Conservation (phyloP, 1,140 invertebrate genomes). For the Harpegnathos saltator region DNA sequence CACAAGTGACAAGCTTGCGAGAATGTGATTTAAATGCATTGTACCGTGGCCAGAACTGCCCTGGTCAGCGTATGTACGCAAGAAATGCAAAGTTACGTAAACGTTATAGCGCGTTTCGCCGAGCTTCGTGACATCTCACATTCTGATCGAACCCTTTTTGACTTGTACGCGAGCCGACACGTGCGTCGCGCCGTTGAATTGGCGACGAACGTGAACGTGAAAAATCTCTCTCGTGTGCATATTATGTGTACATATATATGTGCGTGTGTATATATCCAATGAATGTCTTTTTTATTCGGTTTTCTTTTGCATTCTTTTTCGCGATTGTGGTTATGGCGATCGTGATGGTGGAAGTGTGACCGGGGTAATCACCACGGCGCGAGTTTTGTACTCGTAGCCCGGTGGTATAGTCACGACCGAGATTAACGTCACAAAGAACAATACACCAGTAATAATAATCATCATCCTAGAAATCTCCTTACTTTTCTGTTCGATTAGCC, state of each 20-base stretch:
- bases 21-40: slow-evolving; percentile 68
- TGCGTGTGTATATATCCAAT: slow-evolving; percentile 7
- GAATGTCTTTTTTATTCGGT: slow-evolving; percentile 2
- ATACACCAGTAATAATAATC: slow-evolving; percentile 86
- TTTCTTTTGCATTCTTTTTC: not conserved
- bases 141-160: slow-evolving; percentile 42
- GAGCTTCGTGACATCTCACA: slow-evolving; percentile 65
- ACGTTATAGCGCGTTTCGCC: slow-evolving; percentile 55
- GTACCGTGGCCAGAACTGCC: slow-evolving; percentile 61
- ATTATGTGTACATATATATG: no score
- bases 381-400: slow-evolving; percentile 83
- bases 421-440: slow-evolving; percentile 86
- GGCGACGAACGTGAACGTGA: not conserved
- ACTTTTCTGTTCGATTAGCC: slow-evolving; percentile 97
- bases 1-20: slow-evolving; percentile 51
- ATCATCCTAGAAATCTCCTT: slow-evolving; percentile 88
- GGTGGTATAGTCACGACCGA: slow-evolving; percentile 85
- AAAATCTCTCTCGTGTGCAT: not conserved
- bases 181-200: not conserved
- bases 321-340: slow-evolving; percentile 72
- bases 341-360: slow-evolving; percentile 79
- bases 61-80: slow-evolving; percentile 58
- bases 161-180: slow-evolving; percentile 7
- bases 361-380: slow-evolving; percentile 82
- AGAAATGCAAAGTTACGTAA: slow-evolving; percentile 40